Evolutionary conservation across 2,797 vertebrate genomes (phyloP), one percentile per base, ranked within the genome.

Genomic region (Poeciliopsis infans): DNA sequence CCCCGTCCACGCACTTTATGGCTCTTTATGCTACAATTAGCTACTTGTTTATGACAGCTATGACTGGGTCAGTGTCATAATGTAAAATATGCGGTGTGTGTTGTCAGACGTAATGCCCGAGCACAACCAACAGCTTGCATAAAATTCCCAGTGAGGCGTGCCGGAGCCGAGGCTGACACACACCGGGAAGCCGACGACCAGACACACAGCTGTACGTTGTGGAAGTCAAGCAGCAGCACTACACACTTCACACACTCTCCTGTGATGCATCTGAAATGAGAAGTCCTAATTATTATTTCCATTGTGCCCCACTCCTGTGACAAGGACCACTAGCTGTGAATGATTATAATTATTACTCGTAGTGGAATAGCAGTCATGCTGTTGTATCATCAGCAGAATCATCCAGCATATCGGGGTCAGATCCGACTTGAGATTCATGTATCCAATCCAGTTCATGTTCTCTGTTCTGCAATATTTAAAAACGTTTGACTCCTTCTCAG

Each of bases 211-310:
- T 92, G 91, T 92, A 90, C 82, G 91, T 93, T 84, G 89, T 84
- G 82, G 82, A 88, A 86, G 89, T 89, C 92, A 90, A 79, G 83
- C 84, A 90, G 77, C 77, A 55, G 69, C 79, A 77, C 72, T 59
- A 66, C 85, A 82, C 89, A 87, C 90, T 91, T 82, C 83, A 90
- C 85, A 79, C 88, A 82, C 88, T 90, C 85, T 86, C 87, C 87
- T 86, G 85, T 13, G 75, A 82, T 85, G 91, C 90, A 92, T 93
- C 82, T 89, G 90, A 93, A 94, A 93, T 85, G 90, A 93, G 88
- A 89, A 89, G 90, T 92, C 90, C 89, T 94, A 94, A 94, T 94
- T 94, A 94, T 94, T 93, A 93, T 94, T 94, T 94, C 93, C 90
- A 94, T 95, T 94, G 93, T 94, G 88, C 87, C 89, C 88, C 88